Base-by-base conservation (phyloP, 2,113 vertebrate species). In the Antigone vipio region DNA sequence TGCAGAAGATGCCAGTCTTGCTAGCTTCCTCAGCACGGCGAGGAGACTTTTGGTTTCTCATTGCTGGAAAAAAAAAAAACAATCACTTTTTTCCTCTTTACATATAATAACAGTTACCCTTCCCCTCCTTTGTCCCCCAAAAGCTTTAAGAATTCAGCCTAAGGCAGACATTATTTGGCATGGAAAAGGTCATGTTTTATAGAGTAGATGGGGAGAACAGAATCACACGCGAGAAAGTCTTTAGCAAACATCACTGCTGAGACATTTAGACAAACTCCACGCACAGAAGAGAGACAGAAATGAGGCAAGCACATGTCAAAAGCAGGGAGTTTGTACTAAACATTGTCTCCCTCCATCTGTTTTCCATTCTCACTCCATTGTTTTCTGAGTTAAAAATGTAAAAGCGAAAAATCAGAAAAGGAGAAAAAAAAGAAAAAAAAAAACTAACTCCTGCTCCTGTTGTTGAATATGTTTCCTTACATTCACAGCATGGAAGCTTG, bases 91-190 rank as follows among this genome's bases (percentile, higher is more conserved):
- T 62, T 34, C 34, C 12, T 58, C 20, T 85, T 93, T 52, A 35
- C 0, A 0, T 71, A 45, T 27, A 63, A 45, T 6, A 88, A 58
- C 9, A 42, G 5, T 60, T 83, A 19, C 7, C 27, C 12, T 74
- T 34, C 15, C 15, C 3, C 5, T 1, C 1, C 11, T 78, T 26
- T 26, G 3, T 11, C 12, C 6, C 20, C 8, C 23, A 8, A 24
- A 92, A 73, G 1, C 9, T 88, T 71, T 71, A 92, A 62, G 19
- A 62, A 50, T 69, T 88, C 32, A 77, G 27, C 38, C 34, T 62
- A 69, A 91, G 22, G 12, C 34, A 93, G 71, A 42, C 24, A 68
- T 6, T 2, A 24, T 64, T 94, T 85, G 47, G 17, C 55, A 38
- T 23, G 5, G 20, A 80, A 85, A 91, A 38, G 2, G 27, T 55